These are phyloP conservation scores for Crioceris asparagi DNA, from an alignment of 2,888 invertebrate species.

Conservation along the genomic window DNA sequence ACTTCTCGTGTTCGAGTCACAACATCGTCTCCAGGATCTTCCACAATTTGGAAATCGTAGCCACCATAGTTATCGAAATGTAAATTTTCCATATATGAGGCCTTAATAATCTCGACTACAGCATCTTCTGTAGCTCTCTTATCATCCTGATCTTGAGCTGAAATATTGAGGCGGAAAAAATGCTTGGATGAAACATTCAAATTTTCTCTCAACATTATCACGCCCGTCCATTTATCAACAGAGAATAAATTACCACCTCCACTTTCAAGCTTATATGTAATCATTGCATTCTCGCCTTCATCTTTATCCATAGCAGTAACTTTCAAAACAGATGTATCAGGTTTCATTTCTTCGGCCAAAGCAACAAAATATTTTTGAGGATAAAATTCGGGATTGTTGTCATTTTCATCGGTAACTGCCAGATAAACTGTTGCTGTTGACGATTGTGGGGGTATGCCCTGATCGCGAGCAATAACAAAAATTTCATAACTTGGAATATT, in stretches of 20 bases:
- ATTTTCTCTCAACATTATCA: slow-evolving; percentile 57
- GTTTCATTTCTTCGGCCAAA: slow-evolving; percentile 55
- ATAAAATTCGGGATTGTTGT: slow-evolving; percentile 87
- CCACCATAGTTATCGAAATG: slow-evolving; percentile 66
- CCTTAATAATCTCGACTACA: slow-evolving; percentile 67
- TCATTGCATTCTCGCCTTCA: slow-evolving; percentile 76
- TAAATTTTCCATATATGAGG: slow-evolving; percentile 57
- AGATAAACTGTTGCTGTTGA: slow-evolving; percentile 80
- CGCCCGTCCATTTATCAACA: slow-evolving; percentile 68
- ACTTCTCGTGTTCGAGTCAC: slow-evolving; percentile 58
- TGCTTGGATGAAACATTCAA: slow-evolving; percentile 53
- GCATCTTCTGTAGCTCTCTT: slow-evolving; percentile 63
- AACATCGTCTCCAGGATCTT: slow-evolving; percentile 60
- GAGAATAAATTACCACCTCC: slow-evolving; percentile 72
- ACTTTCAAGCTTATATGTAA: slow-evolving; percentile 67
- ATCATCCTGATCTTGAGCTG: slow-evolving; percentile 74
- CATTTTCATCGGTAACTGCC: slow-evolving; percentile 77
- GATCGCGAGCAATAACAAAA: slow-evolving; percentile 79
- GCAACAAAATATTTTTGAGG: slow-evolving; percentile 76
- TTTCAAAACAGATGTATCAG: slow-evolving; percentile 56
- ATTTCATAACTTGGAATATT: slow-evolving; percentile 67
- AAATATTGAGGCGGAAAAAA: slow-evolving; percentile 61
- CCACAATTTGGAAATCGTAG: slow-evolving; percentile 72
- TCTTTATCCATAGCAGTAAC: slow-evolving; percentile 79
- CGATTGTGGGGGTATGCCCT: slow-evolving; percentile 81